These are phyloP conservation scores for Dermatophagoides farinae DNA, from an alignment of 1,140 invertebrate genomes.

Conservation along the genomic window DNA sequence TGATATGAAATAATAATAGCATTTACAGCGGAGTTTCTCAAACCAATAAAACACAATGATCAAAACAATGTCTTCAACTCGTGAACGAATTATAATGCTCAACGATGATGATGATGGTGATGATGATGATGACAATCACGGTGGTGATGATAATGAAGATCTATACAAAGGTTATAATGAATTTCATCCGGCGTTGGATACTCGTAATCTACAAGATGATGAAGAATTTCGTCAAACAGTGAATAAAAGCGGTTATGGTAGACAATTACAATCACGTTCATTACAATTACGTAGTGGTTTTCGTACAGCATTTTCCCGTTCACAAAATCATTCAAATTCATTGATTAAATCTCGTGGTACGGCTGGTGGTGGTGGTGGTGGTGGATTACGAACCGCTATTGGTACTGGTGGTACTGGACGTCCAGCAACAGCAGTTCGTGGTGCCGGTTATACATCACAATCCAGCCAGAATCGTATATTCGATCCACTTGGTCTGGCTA, in stretches of 20 bases:
- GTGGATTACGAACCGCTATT: constrained; percentile 20
- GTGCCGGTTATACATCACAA: constrained; percentile 68
- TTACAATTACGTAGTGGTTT: constrained; percentile 23
- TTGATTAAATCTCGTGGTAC: not conserved
- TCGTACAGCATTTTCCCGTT: constrained; percentile 1
- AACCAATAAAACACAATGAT: too few species aligned
- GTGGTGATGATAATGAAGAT: constrained; percentile 23
- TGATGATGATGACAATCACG: not conserved
- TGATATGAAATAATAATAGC: too few species aligned
- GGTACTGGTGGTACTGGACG: constrained; percentile 28
- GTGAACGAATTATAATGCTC: constrained; percentile 4
- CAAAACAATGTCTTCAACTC: too few species aligned
- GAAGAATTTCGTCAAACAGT: constrained; percentile 40
- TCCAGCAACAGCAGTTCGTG: constrained; percentile 85
- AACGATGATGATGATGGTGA: constrained; percentile 21
- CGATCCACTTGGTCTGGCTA: constrained; percentile 52
- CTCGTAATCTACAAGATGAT: constrained; percentile 40
- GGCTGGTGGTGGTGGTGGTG: constrained; percentile 9
- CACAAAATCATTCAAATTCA: not conserved
- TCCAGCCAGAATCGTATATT: constrained; percentile 26
- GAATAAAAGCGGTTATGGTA: constrained; percentile 36
- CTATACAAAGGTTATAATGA: constrained; percentile 46
- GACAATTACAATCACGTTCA: constrained; percentile 28
- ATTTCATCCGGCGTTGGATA: constrained; percentile 35
- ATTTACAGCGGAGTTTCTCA: too few species aligned